These are phyloP conservation scores for Dasyornis broadbenti DNA, from an alignment of 2,113 vertebrate species.

Conservation along the genomic window DNA sequence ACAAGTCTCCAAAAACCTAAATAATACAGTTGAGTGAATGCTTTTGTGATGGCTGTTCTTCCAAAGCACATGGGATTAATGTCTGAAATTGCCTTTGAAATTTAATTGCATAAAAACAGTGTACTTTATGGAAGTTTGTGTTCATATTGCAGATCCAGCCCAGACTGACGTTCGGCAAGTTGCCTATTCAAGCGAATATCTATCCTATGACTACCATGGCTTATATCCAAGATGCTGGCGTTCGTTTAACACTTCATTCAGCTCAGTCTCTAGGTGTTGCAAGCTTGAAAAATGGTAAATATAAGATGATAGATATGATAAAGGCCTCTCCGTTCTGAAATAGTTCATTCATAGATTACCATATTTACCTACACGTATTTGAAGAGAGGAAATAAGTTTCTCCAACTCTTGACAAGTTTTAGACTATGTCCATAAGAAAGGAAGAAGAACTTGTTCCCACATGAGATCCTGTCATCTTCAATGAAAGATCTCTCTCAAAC, in stretches of 20 bases:
- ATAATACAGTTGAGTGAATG: neutral
- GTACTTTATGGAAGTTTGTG: neutral
- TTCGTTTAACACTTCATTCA: conserved; percentile 82
- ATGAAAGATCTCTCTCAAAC: neutral
- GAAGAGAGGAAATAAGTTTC: neutral
- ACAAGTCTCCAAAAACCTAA: neutral
- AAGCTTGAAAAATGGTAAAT: conserved; percentile 81
- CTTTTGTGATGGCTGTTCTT: neutral
- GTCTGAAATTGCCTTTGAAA: conserved; percentile 21
- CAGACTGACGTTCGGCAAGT: conserved; percentile 79
- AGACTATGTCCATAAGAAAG: neutral
- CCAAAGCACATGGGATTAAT: neutral
- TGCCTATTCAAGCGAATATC: conserved; percentile 92
- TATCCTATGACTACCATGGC: conserved; percentile 88
- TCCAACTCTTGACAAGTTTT: neutral
- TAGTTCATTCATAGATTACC: neutral
- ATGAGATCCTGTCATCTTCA: neutral
- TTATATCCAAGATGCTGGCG: conserved; percentile 79
- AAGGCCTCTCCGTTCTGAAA: neutral
- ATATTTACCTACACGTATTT: neutral
- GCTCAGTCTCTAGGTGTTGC: conserved; percentile 86
- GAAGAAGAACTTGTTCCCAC: neutral
- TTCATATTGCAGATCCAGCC: conserved; percentile 84
- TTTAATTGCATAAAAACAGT: conserved; percentile 14
- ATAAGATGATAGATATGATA: neutral